Base-by-base conservation (phyloP, 2,888 invertebrate genomes). In the Phragmatobia fuliginosa region DNA sequence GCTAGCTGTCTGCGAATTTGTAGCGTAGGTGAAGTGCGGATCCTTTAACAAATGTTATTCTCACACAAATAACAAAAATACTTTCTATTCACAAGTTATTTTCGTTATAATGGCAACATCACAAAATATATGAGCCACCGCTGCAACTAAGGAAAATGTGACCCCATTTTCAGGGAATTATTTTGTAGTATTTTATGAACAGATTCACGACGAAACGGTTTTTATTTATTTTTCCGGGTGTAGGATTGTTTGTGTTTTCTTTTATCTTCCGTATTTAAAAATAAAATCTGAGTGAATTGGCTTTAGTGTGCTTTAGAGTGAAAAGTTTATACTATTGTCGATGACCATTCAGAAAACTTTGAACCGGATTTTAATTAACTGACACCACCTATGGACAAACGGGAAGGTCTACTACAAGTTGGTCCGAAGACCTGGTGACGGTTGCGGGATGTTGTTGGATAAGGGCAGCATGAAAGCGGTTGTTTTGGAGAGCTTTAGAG, bases 21-120 rank as follows among this genome's bases (percentile, higher is more conserved):
- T 32, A 36, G 69, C 74, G 75, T 77, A 73, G 73, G 75, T 68
- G 75, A 70, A 64, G 62, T 72, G 61, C 67, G 71, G 18, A 59
- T 36, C 68, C 63, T 59, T 52, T 49, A 21, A 64, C 63, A 59
- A 63, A 63, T 71, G 65, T 52, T 49, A 38, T 38, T 62, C 61
- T 28, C 63, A 60, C 59, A 63, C 62, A 45, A 58, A 41, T 68
- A 28, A 18, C 63, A 58, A 58, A 45, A 18, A 64, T 45, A 58
- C 41, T 45, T 38, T 56, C 38, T 68, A 63, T 63, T 41, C 18
- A 28, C 21, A 38, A 45, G 38, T 56, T 56, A 60, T 58, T 28
- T 61, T 31, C 38, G 36, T 36, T 61, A 61, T 49, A 38, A 61
- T 64, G 32, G 59, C 58, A 61, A 56, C 38, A 69, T 31, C 41